Conservation (phyloP, 2,113 vertebrate genomes). For the Trachemys scripta region DNA sequence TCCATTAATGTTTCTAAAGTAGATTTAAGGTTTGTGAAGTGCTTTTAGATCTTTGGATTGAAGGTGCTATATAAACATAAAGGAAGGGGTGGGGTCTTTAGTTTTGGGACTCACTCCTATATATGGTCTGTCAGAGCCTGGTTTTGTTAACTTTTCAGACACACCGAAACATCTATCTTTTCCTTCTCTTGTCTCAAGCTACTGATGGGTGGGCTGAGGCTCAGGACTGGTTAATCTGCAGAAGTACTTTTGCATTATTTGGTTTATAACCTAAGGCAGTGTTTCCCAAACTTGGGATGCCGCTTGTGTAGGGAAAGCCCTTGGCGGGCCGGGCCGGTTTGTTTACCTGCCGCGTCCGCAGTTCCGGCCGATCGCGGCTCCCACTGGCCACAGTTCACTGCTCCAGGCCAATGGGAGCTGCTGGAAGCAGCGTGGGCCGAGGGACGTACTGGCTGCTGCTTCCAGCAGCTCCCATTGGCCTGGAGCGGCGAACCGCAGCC, state of each 20-base stretch:
- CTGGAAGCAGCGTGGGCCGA: too few species aligned
- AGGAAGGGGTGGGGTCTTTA: background rate
- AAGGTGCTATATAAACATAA: background rate
- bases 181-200: background rate
- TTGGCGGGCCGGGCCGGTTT: too few species aligned
- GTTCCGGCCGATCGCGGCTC: too few species aligned
- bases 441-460: too few species aligned
- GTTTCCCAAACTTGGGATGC: too few species aligned
- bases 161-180: background rate
- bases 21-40: background rate
- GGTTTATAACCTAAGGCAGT: background rate
- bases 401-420: too few species aligned
- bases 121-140: background rate
- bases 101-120: background rate
- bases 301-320: too few species aligned
- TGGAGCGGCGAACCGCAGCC: too few species aligned
- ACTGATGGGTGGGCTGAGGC: background rate
- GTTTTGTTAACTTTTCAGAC: background rate
- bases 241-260: background rate
- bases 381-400: too few species aligned
- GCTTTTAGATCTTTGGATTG: background rate
- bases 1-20: background rate
- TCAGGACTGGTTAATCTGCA: background rate
- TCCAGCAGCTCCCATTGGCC: too few species aligned
- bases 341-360: too few species aligned